Evolutionary conservation across 2,797 vertebrate genomes (phyloP), one percentile per base, ranked within the genome.

Genomic region (Gymnoscopelus braueri): DNA sequence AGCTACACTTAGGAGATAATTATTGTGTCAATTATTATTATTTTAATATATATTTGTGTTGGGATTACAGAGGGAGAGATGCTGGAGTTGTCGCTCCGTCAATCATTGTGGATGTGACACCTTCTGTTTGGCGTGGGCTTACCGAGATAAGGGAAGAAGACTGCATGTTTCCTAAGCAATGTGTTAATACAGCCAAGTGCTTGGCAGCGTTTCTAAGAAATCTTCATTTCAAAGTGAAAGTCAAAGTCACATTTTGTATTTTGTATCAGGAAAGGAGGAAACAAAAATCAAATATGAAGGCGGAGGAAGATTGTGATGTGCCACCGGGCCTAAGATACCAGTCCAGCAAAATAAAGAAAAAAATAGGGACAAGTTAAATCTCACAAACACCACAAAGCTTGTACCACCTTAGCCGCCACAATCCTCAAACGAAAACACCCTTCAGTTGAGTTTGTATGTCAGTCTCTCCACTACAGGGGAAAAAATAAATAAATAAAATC

Each of bases 311-410:
- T 0, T 19, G 54, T 7, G 8, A 51, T 10, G 39, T 10, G 39
- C 39, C 67, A 44, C 3, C 26, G 0, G 55, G 55, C 78, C 67
- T 50, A 2, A 44, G 54, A 70, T 14, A 19, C 8, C 39, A 26
- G 47, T 51, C 44, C 49, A 55, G 32, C 13, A 26, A 80, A 74
- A 83, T 78, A 76, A 84, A 83, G 6, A 13, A 15, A 1, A n/a
- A 51, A 14, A 13, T n/a, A 4, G n/a, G 0, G n/a, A 13, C 69
- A 48, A 67, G 19, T 50, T 70, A 64, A 65, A 24, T 61, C 50
- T 60, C 5, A 63, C 39, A 26, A 71, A 71, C 60, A 24, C 0
- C 60, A 44, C 2, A 58, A 56, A 82, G 14, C 24, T 47, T n/a
- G 32, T 70, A 49, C 7, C 39, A 44, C 59, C 26, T 61, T 54